Base-by-base conservation (phyloP, 2,113 vertebrate species). In the Cinclus cinclus region DNA sequence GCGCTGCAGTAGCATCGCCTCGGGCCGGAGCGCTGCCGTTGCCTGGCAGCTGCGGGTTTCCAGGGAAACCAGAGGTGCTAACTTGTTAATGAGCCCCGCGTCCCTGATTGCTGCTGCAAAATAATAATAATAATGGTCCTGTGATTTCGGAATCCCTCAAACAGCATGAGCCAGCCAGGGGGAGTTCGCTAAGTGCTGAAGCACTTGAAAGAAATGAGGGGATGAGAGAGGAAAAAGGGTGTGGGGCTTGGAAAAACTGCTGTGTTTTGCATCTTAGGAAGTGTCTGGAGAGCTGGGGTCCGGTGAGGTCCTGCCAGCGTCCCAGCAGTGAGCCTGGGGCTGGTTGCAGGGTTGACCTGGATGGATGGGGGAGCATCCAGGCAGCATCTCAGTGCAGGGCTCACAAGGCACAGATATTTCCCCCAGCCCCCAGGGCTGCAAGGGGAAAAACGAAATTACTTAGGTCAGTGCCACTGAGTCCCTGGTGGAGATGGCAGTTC, bases 1-100 rank as follows among this genome's bases (percentile, higher is more conserved):
- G 93, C 74, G 2, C 92, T 90, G 92, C 92, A 41, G 90, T 17
- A 81, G 86, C 93, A 94, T 94, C 10, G 92, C 94, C 95, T 92
- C 7, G 2, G 94, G 94, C 87, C 4, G 28, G 88, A 94, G 90
- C 73, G 56, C 93, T 87, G 96, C 90, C 41, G 97, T 98, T 98
- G 97, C 98, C 97, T 97, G 97, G 98, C 96, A 97, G 97, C 97
- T 97, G 91, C 82, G 17, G 78, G 98, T 98, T 98, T 97, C 98
- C 97, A 96, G 98, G 97, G 97, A 78, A 95, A 98, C 96, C 10
- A 82, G 97, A 98, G 97, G 98, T 97, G 97, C 97, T 97, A 97
- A 97, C 97, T 98, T 97, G 97, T 97, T 98, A 98, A 98, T 97
- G 97, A 98, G 96, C 96, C 96, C 94, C 58, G 2, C 7, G 27